A percentile compares a stretch with the other conserved stretches of the same genome.
These are phyloP conservation scores for Ostrea denselamellosa DNA, from an alignment of 1,140 invertebrate species.

Conservation along the genomic window DNA sequence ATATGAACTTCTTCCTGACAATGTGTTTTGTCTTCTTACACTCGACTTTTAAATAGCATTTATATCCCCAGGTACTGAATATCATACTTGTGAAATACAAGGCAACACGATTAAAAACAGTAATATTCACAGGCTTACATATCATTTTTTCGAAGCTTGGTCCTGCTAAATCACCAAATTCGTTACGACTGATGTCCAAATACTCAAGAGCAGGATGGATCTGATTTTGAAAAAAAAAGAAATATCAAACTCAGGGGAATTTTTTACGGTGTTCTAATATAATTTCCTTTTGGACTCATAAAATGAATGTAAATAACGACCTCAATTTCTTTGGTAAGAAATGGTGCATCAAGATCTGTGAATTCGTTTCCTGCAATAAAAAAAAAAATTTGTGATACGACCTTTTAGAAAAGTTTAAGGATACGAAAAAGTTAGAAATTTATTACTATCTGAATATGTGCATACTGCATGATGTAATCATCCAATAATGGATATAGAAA, in stretches of 20 bases:
- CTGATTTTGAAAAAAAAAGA: conserved; percentile 48
- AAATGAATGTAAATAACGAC: conserved; percentile 42
- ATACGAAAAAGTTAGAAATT: too few relatives aligned
- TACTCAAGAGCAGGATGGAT: conserved; percentile 54
- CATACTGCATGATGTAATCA: too few relatives aligned
- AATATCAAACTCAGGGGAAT: not conserved
- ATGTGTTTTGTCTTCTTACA: too few relatives aligned
- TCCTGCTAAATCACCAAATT: conserved; percentile 62
- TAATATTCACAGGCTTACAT: conserved; percentile 47
- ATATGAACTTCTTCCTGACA: too few relatives aligned
- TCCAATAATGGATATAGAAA: too few relatives aligned
- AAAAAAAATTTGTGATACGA: not conserved
- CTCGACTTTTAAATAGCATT: too few relatives aligned
- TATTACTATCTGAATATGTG: too few relatives aligned
- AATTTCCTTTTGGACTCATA: not conserved
- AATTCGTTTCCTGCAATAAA: conserved; percentile 64
- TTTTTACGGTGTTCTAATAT: not conserved
- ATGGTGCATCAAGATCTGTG: conserved; percentile 60
- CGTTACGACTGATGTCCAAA: conserved; percentile 65
- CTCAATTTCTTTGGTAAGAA: conserved; percentile 61
- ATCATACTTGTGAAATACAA: too few relatives aligned
- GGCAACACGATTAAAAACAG: too few relatives aligned
- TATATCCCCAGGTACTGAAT: too few relatives aligned
- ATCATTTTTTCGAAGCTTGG: conserved; percentile 63
- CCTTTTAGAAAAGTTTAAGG: too few relatives aligned